A percentile compares a stretch with the other conserved stretches of the same genome.
phyloP scores from a whole-genome alignment of 2,113 vertebrate genomes.

The Lophura nycthemera region DNA sequence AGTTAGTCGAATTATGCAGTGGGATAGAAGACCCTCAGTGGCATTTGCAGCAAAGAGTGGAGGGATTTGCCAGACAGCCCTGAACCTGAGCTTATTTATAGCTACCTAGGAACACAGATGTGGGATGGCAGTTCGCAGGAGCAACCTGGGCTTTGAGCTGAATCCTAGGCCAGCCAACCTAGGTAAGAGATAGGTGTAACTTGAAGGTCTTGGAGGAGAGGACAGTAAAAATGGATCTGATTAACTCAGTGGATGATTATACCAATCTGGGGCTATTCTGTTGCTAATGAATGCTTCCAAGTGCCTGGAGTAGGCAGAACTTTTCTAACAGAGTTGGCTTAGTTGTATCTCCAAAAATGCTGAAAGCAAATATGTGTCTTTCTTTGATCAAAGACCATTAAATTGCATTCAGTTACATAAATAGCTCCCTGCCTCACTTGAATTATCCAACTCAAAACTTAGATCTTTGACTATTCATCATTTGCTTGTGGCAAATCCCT shows the following conservation, averaged over 20 bases:
- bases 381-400: conserved; percentile 43
- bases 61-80: not conserved
- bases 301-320: conserved; percentile 33
- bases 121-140: not conserved
- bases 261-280: not conserved
- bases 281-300: conserved; percentile 43
- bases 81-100: not conserved
- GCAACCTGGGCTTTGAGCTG: not conserved
- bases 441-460: conserved; percentile 5
- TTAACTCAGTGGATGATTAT: not conserved
- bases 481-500: conserved; percentile 36
- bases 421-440: not conserved
- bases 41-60: not conserved
- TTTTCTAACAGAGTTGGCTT: not conserved
- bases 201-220: not conserved
- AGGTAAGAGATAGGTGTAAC: not conserved
- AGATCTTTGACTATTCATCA: not conserved
- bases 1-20: not conserved
- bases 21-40: not conserved
- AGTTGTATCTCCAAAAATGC: conserved; percentile 33
- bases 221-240: not conserved
- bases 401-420: conserved; percentile 3
- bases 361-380: not conserved
- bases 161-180: not conserved
- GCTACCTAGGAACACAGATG: not conserved